Evolutionary conservation across 2,113 vertebrate species (phyloP).

Genomic region (Acanthochromis polyacanthus): DNA sequence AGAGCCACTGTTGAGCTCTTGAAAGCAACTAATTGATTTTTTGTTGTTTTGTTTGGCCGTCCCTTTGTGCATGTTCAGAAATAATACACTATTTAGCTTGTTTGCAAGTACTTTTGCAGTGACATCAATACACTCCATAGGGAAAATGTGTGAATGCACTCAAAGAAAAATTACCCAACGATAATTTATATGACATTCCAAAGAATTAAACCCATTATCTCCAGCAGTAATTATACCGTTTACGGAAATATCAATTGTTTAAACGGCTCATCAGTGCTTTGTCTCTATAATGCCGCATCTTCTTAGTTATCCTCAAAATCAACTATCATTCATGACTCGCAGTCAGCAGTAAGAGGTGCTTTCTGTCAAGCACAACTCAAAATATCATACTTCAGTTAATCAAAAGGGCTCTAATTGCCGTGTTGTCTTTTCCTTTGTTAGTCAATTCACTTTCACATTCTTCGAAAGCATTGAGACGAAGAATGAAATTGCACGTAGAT

Average conservation of each 20-base stretch:
- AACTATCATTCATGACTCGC: neutral
- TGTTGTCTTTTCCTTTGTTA: constrained; percentile 1
- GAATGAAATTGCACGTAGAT: neutral
- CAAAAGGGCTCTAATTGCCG: neutral
- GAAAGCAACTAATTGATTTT: constrained; percentile 1
- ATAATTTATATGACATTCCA: neutral
- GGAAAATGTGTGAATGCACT: neutral
- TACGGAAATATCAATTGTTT: neutral
- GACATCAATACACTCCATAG: too few relatives aligned
- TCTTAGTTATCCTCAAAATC: neutral
- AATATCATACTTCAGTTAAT: neutral
- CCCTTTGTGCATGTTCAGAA: too few relatives aligned
- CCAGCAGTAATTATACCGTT: neutral
- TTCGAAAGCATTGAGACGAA: neutral
- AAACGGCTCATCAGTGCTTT: neutral
- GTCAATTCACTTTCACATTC: neutral
- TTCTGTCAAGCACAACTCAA: neutral
- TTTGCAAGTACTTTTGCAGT: too few relatives aligned
- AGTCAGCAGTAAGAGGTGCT: neutral
- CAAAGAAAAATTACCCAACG: neutral
- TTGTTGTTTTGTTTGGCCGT: neutral
- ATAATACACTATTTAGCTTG: too few relatives aligned
- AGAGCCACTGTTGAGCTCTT: constrained; percentile 26
- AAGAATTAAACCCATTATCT: neutral
- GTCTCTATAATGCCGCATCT: neutral